Base-by-base conservation (phyloP, 2,888 invertebrate genomes). In the Ellobium chinense region DNA sequence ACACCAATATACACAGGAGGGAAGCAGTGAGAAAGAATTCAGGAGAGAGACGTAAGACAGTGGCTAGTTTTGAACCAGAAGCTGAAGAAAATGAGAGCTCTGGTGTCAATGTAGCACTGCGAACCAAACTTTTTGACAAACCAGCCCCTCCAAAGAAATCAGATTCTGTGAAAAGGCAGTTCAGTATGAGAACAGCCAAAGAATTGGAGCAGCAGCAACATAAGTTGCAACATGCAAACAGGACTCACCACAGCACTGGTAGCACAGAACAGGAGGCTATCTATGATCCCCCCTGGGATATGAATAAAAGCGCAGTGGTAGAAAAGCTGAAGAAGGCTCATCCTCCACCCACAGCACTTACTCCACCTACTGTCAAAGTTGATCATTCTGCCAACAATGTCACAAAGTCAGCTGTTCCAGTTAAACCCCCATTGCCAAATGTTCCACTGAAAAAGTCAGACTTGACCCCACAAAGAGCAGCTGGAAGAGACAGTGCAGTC, bases 91-190 rank as follows among this genome's bases (percentile, higher is more conserved):
- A 5, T 12, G 24, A 24, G 4, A 62, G 46, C 7, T 0, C 36
- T 1, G 74, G 66, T 72, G 86, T 85, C 9, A 86, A 84, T 83
- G 88, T 89, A 14, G 80, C 83, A 65, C 78, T 83, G 54, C 83
- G 87, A 81, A 82, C 86, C 46, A 86, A 87, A 84, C 83, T 87
- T 81, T 88, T 88, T 87, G 85, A 86, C 68, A 81, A 80, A 68
- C 81, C 83, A 4, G 46, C 56, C 62, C 77, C 68, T 65, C 83
- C 83, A 0, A 37, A 36, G 29, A 83, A 82, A 58, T 72, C 81
- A 39, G 77, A 78, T 2, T 14, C 72, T 21, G 54, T 72, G 27
- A 78, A 62, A 46, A 37, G 80, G 46, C 63, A 73, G 56, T 58
- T 58, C n/a, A 80, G 80, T 46, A 73, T 69, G 60, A 74, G 62